Evolutionary conservation across 2,797 vertebrate genomes (phyloP).

Genomic region (Helarctos malayanus): DNA sequence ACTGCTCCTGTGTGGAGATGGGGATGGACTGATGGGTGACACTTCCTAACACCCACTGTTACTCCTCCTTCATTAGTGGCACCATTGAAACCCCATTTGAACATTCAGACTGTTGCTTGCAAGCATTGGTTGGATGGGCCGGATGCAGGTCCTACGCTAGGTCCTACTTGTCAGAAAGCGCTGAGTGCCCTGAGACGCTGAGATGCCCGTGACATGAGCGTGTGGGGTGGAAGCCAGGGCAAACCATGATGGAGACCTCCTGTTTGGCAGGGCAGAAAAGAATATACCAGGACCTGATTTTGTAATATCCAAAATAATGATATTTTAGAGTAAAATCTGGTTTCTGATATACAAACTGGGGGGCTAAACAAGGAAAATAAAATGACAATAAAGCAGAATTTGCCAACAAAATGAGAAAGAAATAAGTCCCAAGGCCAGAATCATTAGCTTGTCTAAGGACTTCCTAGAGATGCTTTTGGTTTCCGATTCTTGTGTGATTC

Average conservation of each 20-base stretch:
- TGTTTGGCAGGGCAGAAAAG: conserved; percentile 72
- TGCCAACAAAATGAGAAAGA: conserved; percentile 38
- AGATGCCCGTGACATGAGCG: conserved; percentile 65
- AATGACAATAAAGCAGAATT: neutral
- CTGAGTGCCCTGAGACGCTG: neutral
- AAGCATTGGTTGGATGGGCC: conserved; percentile 72
- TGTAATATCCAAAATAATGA: conserved; percentile 38
- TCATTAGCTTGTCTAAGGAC: neutral
- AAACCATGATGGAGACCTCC: conserved; percentile 19
- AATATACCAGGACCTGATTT: conserved; percentile 61
- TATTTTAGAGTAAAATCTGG: conserved; percentile 64
- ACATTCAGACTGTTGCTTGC: conserved; percentile 77
- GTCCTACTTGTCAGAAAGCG: conserved; percentile 66
- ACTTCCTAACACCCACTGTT: conserved; percentile 40
- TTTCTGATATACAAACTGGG: conserved; percentile 42
- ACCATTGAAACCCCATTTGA: conserved; percentile 68
- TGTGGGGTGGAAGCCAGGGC: conserved; percentile 28
- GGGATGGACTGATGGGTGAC: conserved; percentile 60
- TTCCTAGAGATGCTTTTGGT: conserved; percentile 34
- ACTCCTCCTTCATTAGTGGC: conserved; percentile 48
- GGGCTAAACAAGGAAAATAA: conserved; percentile 52
- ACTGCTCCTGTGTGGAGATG: conserved; percentile 56
- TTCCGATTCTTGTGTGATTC: conserved; percentile 66
- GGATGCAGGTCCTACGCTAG: conserved; percentile 40
- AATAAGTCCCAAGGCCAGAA: neutral